Conservation (phyloP, 2,888 invertebrate species). For the Laothoe populi region DNA sequence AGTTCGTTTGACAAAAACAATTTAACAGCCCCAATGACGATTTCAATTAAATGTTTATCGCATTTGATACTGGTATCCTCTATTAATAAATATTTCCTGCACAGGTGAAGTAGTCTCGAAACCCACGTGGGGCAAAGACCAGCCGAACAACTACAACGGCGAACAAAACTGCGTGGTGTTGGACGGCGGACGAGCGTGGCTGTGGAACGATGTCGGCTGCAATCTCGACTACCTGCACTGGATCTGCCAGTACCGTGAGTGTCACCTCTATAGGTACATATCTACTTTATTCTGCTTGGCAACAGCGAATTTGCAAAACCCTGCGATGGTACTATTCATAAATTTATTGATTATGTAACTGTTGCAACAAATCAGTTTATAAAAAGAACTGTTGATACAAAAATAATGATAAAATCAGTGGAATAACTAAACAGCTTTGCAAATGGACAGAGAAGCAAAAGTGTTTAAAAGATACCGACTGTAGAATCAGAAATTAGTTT, state of each 20-base stretch:
- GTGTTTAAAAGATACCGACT: no score
- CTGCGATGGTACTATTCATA: constrained; percentile 35
- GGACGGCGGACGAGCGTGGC: constrained; percentile 95
- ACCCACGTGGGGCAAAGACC: constrained; percentile 96
- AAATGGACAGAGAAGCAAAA: no score
- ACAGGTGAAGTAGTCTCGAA: constrained; percentile 90
- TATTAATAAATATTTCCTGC: constrained; percentile 35
- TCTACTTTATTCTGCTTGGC: constrained; percentile 65
- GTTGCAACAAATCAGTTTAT: not conserved
- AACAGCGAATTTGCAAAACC: constrained; percentile 37
- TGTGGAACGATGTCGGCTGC: constrained; percentile 98
- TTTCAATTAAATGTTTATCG: no score
- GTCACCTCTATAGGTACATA: constrained; percentile 80
- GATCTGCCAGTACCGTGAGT: constrained; percentile 96
- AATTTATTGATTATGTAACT: constrained; percentile 8
- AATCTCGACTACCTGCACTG: constrained; percentile 96
- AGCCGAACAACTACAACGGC: constrained; percentile 97
- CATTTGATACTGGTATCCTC: no score
- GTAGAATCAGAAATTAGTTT: no score
- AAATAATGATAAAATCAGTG: no score
- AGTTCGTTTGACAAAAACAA: no score
- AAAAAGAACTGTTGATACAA: not conserved
- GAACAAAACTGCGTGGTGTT: constrained; percentile 97
- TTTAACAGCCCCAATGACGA: no score
- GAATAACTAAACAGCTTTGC: no score